A percentile compares a stretch with the other conserved stretches of the same genome.
phyloP scores from a whole-genome alignment of 2,888 invertebrate species.

The Stenodema calcarata region DNA sequence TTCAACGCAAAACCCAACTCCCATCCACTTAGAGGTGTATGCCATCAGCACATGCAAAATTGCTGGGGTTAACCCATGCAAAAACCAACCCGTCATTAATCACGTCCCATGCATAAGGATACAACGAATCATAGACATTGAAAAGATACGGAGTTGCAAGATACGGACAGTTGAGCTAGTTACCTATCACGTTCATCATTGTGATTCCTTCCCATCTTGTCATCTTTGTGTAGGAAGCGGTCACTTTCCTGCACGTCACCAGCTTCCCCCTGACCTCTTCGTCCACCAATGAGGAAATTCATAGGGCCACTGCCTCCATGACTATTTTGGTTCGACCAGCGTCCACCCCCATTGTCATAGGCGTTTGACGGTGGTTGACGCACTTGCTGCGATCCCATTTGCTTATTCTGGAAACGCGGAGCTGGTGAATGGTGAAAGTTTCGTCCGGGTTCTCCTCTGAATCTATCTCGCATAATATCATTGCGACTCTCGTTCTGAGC shows the following conservation, averaged over 20 bases:
- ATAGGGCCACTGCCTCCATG: neutral
- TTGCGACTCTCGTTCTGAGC: conserved; percentile 9
- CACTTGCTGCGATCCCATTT: neutral
- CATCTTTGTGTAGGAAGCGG: conserved; percentile 20
- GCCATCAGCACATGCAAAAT: too few species aligned
- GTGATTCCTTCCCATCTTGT: conserved; percentile 8
- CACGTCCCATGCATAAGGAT: neutral
- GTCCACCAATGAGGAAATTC: neutral
- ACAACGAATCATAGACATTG: too few species aligned
- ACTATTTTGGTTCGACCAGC: conserved; percentile 26
- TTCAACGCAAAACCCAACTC: too few species aligned
- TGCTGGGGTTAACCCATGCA: neutral
- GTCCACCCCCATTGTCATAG: neutral
- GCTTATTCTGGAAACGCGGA: conserved; percentile 49
- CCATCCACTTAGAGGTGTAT: too few species aligned
- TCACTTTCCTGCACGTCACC: conserved; percentile 5
- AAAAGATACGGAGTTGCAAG: too few species aligned
- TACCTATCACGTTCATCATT: conserved; percentile 41
- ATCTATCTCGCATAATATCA: neutral
- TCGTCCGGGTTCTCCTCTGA: neutral
- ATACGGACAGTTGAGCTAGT: neutral
- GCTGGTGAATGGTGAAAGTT: neutral
- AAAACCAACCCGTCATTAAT: neutral
- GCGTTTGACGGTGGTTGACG: neutral
- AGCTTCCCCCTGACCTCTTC: neutral